phyloP scores from a whole-genome alignment of 2,113 vertebrate species.

The Syngnathus floridae region DNA sequence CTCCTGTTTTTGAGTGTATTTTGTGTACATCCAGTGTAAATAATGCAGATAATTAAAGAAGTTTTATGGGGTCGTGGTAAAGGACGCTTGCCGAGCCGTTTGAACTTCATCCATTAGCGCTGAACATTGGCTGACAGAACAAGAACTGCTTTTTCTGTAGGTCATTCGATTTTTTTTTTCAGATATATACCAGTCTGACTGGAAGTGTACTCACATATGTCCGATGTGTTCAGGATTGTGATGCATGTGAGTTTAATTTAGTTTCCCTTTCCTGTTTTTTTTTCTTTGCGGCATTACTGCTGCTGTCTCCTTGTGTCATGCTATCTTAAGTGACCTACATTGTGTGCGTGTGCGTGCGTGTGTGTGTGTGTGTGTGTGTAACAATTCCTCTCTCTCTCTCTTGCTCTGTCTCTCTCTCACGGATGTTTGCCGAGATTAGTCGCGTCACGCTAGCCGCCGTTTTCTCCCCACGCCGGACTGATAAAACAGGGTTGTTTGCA shows the following conservation, averaged over 20 bases:
- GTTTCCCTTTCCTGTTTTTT: slow-evolving; percentile 53
- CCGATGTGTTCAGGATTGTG: slow-evolving; percentile 67
- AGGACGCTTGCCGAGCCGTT: slow-evolving; percentile 50
- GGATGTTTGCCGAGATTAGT: slow-evolving; percentile 59
- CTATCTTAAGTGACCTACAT: slow-evolving; percentile 69
- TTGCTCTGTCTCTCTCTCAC: slow-evolving; percentile 5
- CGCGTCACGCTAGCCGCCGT: slow-evolving; percentile 64
- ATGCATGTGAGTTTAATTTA: slow-evolving; percentile 68
- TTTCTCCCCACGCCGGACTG: slow-evolving; percentile 52
- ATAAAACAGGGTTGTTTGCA: slow-evolving; percentile 75
- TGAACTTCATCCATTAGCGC: slow-evolving; percentile 56
- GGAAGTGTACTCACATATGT: slow-evolving; percentile 50
- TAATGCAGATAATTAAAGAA: slow-evolving; percentile 70
- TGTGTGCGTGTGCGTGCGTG: slow-evolving; percentile 34
- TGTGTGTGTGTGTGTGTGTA: background rate
- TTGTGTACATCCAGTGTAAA: slow-evolving; percentile 79
- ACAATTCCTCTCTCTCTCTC: slow-evolving; percentile 45
- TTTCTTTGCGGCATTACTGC: slow-evolving; percentile 47
- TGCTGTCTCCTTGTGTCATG: slow-evolving; percentile 66
- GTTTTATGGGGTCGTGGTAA: slow-evolving; percentile 62
- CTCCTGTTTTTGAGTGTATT: slow-evolving; percentile 76
- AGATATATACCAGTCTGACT: slow-evolving; percentile 52
- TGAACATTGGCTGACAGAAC: slow-evolving; percentile 46
- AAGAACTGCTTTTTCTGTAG: slow-evolving; percentile 47
- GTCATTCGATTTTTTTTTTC: slow-evolving; percentile 22